Base-by-base conservation (phyloP, 23 tunicate genomes). In the Ascidia mentula region DNA sequence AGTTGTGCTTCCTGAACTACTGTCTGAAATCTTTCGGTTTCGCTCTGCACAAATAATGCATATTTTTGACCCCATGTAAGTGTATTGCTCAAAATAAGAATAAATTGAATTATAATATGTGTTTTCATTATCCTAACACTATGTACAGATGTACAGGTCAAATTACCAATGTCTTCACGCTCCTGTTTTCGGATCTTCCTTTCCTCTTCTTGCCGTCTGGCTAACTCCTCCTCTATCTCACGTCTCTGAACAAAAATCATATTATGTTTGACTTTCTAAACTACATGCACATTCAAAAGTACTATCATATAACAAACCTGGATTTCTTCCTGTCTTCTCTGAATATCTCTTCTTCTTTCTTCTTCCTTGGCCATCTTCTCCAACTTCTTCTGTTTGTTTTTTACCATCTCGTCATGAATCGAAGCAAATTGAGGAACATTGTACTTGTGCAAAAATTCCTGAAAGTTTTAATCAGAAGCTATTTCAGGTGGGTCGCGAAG, bases 381-480 rank as follows among this genome's bases (percentile, higher is more conserved):
- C 37, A 79, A 73, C 35, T 82, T 87, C 32, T 81, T 84, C 40
- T 86, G 84, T 73, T 86, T 86, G 40, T 82, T 81, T 72, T 77
- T 70, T 38, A 91, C 85, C 85, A 86, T 91, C 73, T 91, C 97
- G 61, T 91, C 97, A 39, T 91, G 82, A 15, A 78, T 46, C 0
- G 97, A 91, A 7, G 61, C 36, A 69, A 38, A 84, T n/a, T 76
- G 40, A 5, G 97, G 90, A 24, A 77, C 85, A 59, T 77, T 91
- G 75, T 91, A 74, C 42, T 82, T 60, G 60, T 91, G 97, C 37
- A 91, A 72, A 70, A 77, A 77, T 46, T 91, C 97, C 97, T 91
- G 53, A 42, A 53, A 53, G 24, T 9, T 20, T 53, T 53, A 5
- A 9, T 9, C 12, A 5, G 65, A 6, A 20, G 7, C 4, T n/a